These are phyloP conservation scores for Pomacea maculata DNA, from an alignment of 1,140 invertebrate species.

Conservation along the genomic window DNA sequence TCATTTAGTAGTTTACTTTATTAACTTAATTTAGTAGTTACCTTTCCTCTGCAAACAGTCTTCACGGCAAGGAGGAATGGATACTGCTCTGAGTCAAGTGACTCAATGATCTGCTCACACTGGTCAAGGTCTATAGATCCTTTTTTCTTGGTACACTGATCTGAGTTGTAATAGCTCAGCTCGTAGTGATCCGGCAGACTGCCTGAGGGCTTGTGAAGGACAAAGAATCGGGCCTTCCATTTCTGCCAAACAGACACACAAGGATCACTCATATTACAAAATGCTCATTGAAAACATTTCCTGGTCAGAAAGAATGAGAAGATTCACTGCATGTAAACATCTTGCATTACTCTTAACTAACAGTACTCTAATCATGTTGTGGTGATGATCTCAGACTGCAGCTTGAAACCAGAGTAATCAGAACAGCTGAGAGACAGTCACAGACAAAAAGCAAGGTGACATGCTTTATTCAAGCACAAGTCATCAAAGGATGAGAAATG, in stretches of 20 bases:
- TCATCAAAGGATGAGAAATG: too few species aligned
- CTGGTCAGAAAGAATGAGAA: not conserved
- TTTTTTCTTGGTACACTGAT: conserved; percentile 84
- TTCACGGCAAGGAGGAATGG: conserved; percentile 56
- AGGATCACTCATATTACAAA: not conserved
- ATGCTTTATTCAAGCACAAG: too few species aligned
- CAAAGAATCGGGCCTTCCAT: conserved; percentile 94
- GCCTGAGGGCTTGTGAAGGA: conserved; percentile 82
- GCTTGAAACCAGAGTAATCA: too few species aligned
- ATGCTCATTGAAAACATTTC: not conserved
- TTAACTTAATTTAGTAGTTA: conserved; percentile 47
- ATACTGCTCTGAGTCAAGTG: conserved; percentile 56
- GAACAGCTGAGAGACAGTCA: too few species aligned
- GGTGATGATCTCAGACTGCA: not conserved
- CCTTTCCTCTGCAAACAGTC: conserved; percentile 61
- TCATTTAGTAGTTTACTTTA: not conserved
- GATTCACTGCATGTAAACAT: not conserved
- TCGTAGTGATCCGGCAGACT: conserved; percentile 93
- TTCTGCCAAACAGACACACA: conserved; percentile 73
- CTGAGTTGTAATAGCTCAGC: conserved; percentile 91
- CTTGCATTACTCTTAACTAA: not conserved
- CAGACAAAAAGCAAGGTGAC: too few species aligned
- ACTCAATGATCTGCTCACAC: conserved; percentile 85
- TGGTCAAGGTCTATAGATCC: conserved; percentile 93
- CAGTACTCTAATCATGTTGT: not conserved